Evolutionary conservation across 2,113 vertebrate species (phyloP).

Genomic region (Rousettus leschenaultii): DNA sequence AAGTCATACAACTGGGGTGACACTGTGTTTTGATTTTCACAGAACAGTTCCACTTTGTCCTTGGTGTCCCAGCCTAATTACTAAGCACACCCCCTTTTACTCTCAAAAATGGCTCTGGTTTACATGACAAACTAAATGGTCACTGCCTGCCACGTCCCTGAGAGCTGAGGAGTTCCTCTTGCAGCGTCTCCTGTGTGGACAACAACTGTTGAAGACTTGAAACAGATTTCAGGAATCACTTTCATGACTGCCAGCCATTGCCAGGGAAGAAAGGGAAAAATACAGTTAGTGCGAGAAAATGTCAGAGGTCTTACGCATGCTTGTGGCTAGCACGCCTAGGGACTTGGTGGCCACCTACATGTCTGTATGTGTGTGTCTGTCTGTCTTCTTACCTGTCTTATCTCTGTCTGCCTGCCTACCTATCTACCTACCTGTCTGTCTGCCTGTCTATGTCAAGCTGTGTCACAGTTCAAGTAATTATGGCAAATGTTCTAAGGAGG

Average conservation of each 20-base stretch:
- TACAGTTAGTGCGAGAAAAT: neutral
- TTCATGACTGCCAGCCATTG: neutral
- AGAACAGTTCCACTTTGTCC: neutral
- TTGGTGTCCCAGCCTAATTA: neutral
- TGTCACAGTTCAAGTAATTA: neutral
- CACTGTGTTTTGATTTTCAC: neutral
- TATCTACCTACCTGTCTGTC: neutral
- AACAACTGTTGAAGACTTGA: neutral
- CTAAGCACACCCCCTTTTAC: neutral
- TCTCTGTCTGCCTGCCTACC: too few relatives aligned
- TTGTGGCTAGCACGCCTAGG: neutral
- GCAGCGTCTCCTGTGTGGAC: neutral
- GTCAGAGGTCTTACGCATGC: neutral
- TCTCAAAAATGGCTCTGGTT: neutral
- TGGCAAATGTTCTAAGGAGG: neutral
- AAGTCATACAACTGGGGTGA: neutral
- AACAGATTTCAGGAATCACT: neutral
- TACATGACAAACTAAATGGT: neutral
- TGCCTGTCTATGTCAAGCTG: neutral
- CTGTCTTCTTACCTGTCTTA: too few relatives aligned
- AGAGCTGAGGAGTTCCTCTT: neutral
- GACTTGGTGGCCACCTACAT: rapidly evolving
- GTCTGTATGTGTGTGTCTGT: rapidly evolving
- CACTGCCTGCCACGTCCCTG: neutral
- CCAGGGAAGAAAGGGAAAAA: neutral